These are phyloP conservation scores for Microtus richardsoni DNA, from an alignment of 2,113 vertebrate genomes.

Conservation along the genomic window DNA sequence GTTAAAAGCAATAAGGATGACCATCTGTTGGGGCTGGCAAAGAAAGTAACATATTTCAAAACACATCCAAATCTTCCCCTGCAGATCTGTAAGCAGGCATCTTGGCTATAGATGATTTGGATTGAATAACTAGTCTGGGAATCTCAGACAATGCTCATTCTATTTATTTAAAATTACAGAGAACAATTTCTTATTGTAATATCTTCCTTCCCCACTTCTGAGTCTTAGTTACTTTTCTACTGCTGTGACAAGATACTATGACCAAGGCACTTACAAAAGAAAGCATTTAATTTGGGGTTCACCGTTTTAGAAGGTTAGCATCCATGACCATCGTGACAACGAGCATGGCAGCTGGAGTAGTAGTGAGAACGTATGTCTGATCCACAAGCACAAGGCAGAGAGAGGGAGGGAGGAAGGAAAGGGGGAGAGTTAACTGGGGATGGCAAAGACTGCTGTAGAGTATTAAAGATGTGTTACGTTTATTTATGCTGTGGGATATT, in stretches of 20 bases:
- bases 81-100: slow-evolving; percentile 9
- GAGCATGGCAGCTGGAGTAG: neutral
- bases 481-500: no score
- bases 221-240: neutral
- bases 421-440: neutral
- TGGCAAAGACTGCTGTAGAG: neutral
- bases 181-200: slow-evolving; percentile 36
- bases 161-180: neutral
- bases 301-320: neutral
- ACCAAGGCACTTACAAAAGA: neutral
- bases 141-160: neutral
- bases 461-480: no score
- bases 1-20: slow-evolving; percentile 61
- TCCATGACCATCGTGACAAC: neutral
- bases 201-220: neutral
- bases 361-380: neutral
- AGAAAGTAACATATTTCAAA: slow-evolving; percentile 70
- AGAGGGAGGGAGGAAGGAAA: rapidly evolving
- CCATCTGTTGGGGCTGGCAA: slow-evolving; percentile 75
- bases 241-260: neutral
- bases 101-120: neutral
- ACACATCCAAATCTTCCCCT: slow-evolving; percentile 24
- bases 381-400: neutral
- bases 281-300: neutral
- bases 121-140: neutral